A percentile compares a stretch with the other conserved stretches of the same genome.
Conservation (phyloP, 1,140 invertebrate genomes). For the Zaprionus davidi region DNA sequence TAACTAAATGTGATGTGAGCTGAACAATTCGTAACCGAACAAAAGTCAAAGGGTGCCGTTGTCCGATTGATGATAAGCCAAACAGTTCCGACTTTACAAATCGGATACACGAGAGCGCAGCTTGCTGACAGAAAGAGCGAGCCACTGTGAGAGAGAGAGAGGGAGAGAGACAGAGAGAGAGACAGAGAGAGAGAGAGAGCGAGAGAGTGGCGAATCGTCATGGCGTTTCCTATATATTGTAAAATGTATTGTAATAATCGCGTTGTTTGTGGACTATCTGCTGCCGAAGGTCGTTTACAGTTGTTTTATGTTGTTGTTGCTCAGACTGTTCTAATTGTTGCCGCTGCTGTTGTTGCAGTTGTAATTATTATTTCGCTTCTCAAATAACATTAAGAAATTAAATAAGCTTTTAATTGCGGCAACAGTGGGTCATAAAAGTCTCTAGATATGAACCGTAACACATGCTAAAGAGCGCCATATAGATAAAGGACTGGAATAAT, state of each 20-base stretch:
- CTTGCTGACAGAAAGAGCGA: background rate
- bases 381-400: constrained; percentile 19
- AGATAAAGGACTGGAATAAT: background rate
- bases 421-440: constrained; percentile 18
- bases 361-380: constrained; percentile 22
- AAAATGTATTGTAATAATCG: background rate
- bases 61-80: background rate
- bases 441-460: background rate
- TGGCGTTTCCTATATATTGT: background rate
- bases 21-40: background rate
- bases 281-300: constrained; percentile 1
- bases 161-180: too few species aligned
- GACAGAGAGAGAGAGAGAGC: background rate
- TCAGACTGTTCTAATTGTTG: background rate
- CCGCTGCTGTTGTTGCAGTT: constrained; percentile 5
- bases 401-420: constrained; percentile 16
- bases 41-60: background rate
- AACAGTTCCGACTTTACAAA: background rate
- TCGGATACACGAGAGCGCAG: background rate
- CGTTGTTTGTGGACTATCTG: background rate
- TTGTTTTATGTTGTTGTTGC: background rate
- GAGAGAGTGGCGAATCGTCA: background rate
- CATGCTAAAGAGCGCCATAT: background rate
- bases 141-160: too few species aligned
- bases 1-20: background rate